phyloP scores from a whole-genome alignment of 2,797 vertebrate species.

The Sardinella longiceps region DNA sequence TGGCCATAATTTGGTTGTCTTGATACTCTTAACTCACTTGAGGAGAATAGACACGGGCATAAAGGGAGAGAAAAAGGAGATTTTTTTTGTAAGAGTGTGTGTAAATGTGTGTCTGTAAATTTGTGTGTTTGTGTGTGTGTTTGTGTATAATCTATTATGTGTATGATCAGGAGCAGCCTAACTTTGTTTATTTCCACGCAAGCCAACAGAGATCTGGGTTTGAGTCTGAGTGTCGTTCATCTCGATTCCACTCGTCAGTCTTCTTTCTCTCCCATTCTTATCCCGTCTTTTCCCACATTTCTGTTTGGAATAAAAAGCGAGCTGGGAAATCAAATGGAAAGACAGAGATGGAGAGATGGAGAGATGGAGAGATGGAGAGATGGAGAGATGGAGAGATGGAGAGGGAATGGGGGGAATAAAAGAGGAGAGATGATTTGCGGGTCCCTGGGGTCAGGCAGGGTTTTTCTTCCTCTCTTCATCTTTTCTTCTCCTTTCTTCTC shows the following conservation, averaged over 20 bases:
- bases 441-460: neutral
- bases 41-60: neutral
- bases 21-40: neutral
- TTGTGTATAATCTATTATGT: no score
- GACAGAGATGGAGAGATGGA: neutral
- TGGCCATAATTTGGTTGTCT: neutral
- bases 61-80: neutral
- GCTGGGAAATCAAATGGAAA: neutral
- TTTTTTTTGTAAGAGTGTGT: no score
- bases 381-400: neutral
- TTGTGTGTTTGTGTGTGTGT: no score
- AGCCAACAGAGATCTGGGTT: neutral
- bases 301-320: neutral
- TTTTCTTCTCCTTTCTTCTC: conserved; percentile 18
- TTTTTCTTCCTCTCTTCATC: neutral
- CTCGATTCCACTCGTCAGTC: conserved; percentile 27
- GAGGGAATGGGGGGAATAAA: neutral
- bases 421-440: neutral
- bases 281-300: neutral
- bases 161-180: neutral
- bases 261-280: conserved; percentile 1
- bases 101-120: no score
- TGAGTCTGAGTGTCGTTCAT: neutral
- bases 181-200: neutral
- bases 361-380: neutral